Conservation (phyloP, 2,797 vertebrate genomes). For the Chrosomus eos region DNA sequence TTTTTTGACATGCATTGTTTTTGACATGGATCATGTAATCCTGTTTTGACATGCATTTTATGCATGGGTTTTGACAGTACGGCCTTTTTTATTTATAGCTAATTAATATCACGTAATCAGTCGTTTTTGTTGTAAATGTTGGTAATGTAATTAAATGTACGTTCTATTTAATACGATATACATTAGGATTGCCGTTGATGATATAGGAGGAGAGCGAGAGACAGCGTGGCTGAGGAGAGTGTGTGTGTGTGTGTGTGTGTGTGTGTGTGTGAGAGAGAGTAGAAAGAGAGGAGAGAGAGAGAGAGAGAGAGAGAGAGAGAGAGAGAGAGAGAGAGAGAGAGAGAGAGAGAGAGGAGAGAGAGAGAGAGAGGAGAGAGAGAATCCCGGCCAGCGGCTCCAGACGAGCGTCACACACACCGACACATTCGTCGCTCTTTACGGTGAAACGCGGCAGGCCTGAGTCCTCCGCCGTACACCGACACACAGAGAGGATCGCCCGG, state of each 20-base stretch:
- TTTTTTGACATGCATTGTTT: too few species aligned
- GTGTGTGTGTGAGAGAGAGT: too few species aligned
- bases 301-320: background rate
- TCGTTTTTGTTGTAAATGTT: background rate
- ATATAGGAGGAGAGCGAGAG: background rate
- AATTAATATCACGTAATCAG: too few species aligned
- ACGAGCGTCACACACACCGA: slow-evolving; percentile 28
- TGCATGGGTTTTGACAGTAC: too few species aligned
- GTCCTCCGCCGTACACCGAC: background rate
- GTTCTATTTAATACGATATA: background rate
- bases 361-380: background rate
- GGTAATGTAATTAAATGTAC: background rate
- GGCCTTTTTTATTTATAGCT: too few species aligned
- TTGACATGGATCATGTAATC: background rate
- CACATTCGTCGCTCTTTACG: slow-evolving; percentile 23
- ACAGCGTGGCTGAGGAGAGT: too few species aligned
- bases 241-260: background rate
- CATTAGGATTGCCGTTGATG: background rate
- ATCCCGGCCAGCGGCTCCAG: slow-evolving; percentile 10
- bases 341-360: background rate
- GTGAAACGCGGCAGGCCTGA: slow-evolving; percentile 2
- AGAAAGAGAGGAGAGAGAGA: background rate
- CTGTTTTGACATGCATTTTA: too few species aligned
- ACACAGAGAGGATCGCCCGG: background rate
- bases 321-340: background rate